Conservation (phyloP, 2,888 invertebrate species). For the Sesamia inferens region DNA sequence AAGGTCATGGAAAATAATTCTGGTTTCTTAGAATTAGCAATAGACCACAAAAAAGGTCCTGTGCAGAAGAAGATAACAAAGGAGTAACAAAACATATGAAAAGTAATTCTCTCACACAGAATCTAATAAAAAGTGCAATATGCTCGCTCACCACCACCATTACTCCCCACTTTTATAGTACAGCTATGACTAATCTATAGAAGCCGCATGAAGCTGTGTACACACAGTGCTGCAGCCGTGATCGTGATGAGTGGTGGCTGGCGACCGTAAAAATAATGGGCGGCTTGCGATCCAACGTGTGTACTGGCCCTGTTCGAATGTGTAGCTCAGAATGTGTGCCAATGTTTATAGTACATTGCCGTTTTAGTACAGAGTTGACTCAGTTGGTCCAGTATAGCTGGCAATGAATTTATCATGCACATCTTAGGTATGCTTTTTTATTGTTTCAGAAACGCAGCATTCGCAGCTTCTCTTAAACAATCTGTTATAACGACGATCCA, state of each 20-base stretch:
- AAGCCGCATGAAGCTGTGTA: slow-evolving; percentile 51
- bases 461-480: no score
- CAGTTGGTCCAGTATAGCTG: neutral
- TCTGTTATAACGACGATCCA: no score
- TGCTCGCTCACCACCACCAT: slow-evolving; percentile 4
- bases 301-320: slow-evolving; percentile 39
- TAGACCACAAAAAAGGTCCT: neutral
- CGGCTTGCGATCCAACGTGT: slow-evolving; percentile 65
- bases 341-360: slow-evolving; percentile 41
- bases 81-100: neutral
- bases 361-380: neutral
- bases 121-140: neutral
- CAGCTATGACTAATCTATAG: slow-evolving; percentile 47
- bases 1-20: neutral
- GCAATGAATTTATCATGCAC: neutral
- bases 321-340: slow-evolving; percentile 30
- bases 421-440: no score
- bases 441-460: no score
- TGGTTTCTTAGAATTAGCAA: neutral
- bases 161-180: slow-evolving; percentile 20
- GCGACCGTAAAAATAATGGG: slow-evolving; percentile 88
- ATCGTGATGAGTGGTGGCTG: slow-evolving; percentile 79
- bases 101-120: neutral
- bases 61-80: neutral
- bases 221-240: slow-evolving; percentile 62